Evolutionary conservation across 2,113 vertebrate genomes (phyloP).

Genomic region (Callipepla californica): DNA sequence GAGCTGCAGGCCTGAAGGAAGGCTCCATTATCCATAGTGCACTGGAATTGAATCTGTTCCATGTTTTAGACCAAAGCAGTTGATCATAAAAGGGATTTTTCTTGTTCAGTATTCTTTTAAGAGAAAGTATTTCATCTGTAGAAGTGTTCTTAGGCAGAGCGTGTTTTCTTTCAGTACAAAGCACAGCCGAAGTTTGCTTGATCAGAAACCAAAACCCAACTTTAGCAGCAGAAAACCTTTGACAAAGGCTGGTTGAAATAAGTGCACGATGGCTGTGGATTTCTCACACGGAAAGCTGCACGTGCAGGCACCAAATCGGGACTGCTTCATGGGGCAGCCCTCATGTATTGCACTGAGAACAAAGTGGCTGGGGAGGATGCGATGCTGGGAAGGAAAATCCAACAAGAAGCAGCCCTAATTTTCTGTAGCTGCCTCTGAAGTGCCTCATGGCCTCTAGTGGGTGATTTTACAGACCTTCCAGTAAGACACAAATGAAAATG

Average conservation of each 20-base stretch:
- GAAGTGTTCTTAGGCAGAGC: background rate
- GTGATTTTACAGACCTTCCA: conserved; percentile 1
- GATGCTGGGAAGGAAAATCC: background rate
- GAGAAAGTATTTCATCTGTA: background rate
- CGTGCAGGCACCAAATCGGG: rapidly evolving
- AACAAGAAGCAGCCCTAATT: background rate
- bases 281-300: background rate
- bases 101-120: background rate
- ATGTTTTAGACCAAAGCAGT: background rate
- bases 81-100: background rate
- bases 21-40: background rate
- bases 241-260: background rate
- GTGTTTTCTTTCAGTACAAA: background rate
- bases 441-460: background rate
- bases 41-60: background rate
- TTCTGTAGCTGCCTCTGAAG: background rate
- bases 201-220: background rate
- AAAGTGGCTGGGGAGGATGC: background rate
- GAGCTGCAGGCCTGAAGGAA: rapidly evolving
- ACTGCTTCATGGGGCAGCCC: background rate
- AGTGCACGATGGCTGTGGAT: background rate
- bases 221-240: background rate
- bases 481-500: conserved; percentile 17
- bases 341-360: background rate
- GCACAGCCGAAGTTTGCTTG: background rate